Base-by-base conservation (phyloP, 2,113 vertebrate species). In the Amblyopsis rosae region DNA sequence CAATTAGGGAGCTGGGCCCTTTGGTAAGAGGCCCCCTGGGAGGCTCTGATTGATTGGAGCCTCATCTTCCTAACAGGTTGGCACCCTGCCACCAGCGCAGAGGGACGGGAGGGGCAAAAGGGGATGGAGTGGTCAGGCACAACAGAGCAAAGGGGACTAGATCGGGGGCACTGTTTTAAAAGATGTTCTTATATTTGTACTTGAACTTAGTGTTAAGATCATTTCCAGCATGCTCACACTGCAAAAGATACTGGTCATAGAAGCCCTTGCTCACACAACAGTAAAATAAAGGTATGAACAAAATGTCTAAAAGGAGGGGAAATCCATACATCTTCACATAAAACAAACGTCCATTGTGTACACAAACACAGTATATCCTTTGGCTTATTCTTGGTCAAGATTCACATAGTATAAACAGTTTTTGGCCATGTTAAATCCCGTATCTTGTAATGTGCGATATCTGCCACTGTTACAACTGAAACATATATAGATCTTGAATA, bases 51-150 rank as follows among this genome's bases (percentile, higher is more conserved):
- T 93, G 93, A 94, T 89, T 92, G 91, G 90, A 93, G 89, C 83
- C 87, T 93, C 91, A 94, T 94, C 91, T 93, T 90, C 82, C 91
- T 93, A 94, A 94, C 86, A 70, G 91, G 83, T 90, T 93, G 93
- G 92, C 90, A 82, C 78, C 57, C 81, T 83, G 91, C 91, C 90
- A 93, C 73, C 70, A 70, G 84, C 77, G 72, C 67, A 76, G 76
- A 67, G 74, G 82, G 62, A 46, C 73, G 82, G 77, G 72, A 69
- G 83, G 82, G 80, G 82, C 47, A 46, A 48, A 17, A 6, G 0
- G 53, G 72, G 61, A 70, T 73, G 67, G 72, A 69, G 78, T 72
- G 71, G 65, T 77, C 76, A 61, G 62, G 79, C 77, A 73, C 85
- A 41, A 41, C 5, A 62, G 67, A 16, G 12, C 26, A 50, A 32